Base-by-base conservation (phyloP, 2,113 vertebrate species). In the Malaclemys terrapin region DNA sequence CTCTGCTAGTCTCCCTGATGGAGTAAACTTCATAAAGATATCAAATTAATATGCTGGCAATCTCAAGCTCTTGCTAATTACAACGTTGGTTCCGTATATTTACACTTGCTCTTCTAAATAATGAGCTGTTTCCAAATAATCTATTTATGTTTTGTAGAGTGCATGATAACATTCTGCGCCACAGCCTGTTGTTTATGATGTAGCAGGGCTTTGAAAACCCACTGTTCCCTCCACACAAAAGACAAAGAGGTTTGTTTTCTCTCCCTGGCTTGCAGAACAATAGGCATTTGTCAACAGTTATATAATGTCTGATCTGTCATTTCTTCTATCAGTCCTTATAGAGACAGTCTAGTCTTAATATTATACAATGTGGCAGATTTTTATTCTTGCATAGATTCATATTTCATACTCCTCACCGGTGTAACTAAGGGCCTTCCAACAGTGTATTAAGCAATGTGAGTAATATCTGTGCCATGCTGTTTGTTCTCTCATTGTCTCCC, bases 261-360 rank as follows among this genome's bases (percentile, higher is more conserved):
- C 97, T 95, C 84, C 59, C 94, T 96, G 84, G 42, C 97, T 96
- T 94, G 95, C 93, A 93, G 89, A 94, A 97, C 96, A 97, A 96
- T 96, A 95, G 96, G 86, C 90, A 3, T 97, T 95, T 97, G 95
- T 97, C 95, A 93, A 25, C 82, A 8, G 1, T 97, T 96, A 85
- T 76, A 89, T 93, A 95, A 97, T 8, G 29, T 89, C 72, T 79
- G 2, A 42, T 91, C 93, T 89, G 93, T 95, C 6, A 1, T 82
- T 88, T 3, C 57, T 91, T 24, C 52, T 22, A 7, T 16, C 31
- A 8, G 84, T 80, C 69, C 16, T 12, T 87, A 45, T 6, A 24
- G 88, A 85, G 84, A 89, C 86, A 45, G 90, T 47, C 80, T 29
- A 0, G 0, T 52, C 38, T 14, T 45, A 1, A 53, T 1, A 2